phyloP scores from a whole-genome alignment of 2,888 invertebrate species.

The Tetheella fluctuosa region DNA sequence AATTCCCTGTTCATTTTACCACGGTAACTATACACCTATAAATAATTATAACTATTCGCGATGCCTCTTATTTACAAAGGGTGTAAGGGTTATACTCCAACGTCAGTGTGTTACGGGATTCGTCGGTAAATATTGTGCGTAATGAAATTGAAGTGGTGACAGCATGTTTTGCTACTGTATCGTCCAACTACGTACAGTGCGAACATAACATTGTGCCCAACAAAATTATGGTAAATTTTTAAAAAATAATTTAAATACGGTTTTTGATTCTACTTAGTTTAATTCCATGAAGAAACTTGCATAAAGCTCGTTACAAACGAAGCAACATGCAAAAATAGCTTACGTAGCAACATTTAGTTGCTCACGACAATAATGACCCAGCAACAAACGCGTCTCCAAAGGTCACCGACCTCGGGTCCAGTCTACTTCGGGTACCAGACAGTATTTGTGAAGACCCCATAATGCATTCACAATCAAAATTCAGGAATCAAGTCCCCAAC shows the following conservation, averaged over 20 bases:
- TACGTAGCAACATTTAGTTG: not conserved
- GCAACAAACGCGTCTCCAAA: not conserved
- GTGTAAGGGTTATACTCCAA: not conserved
- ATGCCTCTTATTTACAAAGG: conserved; percentile 1
- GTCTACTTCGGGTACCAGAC: conserved; percentile 1
- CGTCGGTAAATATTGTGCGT: conserved; percentile 1
- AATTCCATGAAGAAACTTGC: not conserved
- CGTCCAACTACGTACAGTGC: too few species aligned
- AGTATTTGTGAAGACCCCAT: conserved; percentile 9
- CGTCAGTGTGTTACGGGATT: not conserved
- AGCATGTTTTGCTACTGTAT: conserved; percentile 15
- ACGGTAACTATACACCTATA: conserved; percentile 11
- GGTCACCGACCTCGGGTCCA: not conserved
- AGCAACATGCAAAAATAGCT: not conserved
- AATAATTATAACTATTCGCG: not conserved
- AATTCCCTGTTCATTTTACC: conserved; percentile 35
- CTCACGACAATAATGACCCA: not conserved
- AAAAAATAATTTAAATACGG: too few species aligned
- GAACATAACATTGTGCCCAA: too few species aligned
- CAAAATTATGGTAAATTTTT: too few species aligned
- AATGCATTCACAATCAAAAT: conserved; percentile 20
- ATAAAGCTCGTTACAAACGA: not conserved
- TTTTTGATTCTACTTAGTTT: too few species aligned
- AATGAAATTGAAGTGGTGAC: conserved; percentile 22
- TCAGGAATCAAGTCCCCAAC: conserved; percentile 24